Percentiles rank a stretch among this genome's conserved stretches.
Evolutionary conservation across 2,888 invertebrate species (phyloP).

Genomic region (Tenthredo distinguenda): DNA sequence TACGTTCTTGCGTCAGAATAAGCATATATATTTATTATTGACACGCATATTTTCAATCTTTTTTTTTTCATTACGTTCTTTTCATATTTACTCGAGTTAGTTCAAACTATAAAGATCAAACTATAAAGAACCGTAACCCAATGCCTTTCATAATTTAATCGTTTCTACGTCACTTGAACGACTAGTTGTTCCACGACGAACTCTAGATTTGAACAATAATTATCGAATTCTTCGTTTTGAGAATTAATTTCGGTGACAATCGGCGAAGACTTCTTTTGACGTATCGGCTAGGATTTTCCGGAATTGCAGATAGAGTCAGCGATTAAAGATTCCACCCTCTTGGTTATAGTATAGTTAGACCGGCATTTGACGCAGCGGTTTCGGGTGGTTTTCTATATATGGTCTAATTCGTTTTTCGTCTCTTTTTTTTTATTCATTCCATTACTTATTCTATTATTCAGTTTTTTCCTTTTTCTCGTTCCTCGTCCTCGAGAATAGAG

Average conservation of each 20-base stretch:
- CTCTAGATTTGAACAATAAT: too few species aligned
- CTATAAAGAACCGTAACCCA: neutral
- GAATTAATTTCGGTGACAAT: neutral
- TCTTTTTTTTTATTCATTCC: neutral
- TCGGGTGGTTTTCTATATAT: neutral
- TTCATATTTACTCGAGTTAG: neutral
- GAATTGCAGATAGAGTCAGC: neutral
- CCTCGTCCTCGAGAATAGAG: slow-evolving; percentile 63
- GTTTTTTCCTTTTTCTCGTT: slow-evolving; percentile 28
- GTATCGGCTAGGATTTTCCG: neutral
- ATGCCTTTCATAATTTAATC: slow-evolving; percentile 6
- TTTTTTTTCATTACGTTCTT: neutral
- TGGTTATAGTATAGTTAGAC: neutral
- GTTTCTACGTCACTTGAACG: neutral
- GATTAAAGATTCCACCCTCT: neutral
- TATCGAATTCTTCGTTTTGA: neutral
- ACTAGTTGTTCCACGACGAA: neutral
- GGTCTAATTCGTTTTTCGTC: neutral
- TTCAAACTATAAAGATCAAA: neutral
- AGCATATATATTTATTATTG: slow-evolving; percentile 2
- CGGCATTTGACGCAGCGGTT: neutral
- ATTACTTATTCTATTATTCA: slow-evolving; percentile 45
- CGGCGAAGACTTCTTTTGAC: too few species aligned
- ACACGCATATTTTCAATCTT: neutral
- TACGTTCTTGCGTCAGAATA: slow-evolving; percentile 33